Evolutionary conservation across 2,113 vertebrate species (phyloP).

Genomic region (Salvelinus namaycush): DNA sequence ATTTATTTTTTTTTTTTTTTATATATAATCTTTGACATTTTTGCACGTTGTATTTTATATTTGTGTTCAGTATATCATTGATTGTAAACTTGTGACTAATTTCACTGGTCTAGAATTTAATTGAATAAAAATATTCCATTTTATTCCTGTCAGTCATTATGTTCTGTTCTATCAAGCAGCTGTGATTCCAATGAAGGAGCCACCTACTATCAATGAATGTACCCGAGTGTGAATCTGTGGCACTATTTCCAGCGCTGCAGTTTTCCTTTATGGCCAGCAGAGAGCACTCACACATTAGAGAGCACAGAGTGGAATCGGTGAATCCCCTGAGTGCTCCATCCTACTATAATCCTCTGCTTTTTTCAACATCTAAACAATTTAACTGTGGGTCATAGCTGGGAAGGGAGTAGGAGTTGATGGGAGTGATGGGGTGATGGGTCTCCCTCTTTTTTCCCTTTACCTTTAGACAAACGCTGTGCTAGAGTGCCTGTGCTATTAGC

Average conservation of each 20-base stretch:
- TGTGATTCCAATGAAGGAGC: neutral
- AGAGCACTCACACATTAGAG: constrained; percentile 81
- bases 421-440: constrained; percentile 78
- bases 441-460: constrained; percentile 59
- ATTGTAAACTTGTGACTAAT: neutral
- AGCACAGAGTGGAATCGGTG: constrained; percentile 29
- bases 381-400: constrained; percentile 72
- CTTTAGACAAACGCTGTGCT: constrained; percentile 74
- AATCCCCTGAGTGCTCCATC: constrained; percentile 62
- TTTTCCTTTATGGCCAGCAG: constrained; percentile 76
- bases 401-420: constrained; percentile 81
- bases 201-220: neutral
- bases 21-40: no score
- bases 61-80: no score
- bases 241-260: constrained; percentile 39
- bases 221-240: neutral
- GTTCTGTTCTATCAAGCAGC: neutral
- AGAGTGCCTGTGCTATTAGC: constrained; percentile 79
- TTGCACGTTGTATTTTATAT: no score
- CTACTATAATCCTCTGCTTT: constrained; percentile 67
- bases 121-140: no score
- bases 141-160: neutral
- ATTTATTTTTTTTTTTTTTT: no score
- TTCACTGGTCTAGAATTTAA: neutral
- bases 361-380: constrained; percentile 74